Conservation (phyloP, 1,140 invertebrate genomes). For the Bombus difficillimus region DNA sequence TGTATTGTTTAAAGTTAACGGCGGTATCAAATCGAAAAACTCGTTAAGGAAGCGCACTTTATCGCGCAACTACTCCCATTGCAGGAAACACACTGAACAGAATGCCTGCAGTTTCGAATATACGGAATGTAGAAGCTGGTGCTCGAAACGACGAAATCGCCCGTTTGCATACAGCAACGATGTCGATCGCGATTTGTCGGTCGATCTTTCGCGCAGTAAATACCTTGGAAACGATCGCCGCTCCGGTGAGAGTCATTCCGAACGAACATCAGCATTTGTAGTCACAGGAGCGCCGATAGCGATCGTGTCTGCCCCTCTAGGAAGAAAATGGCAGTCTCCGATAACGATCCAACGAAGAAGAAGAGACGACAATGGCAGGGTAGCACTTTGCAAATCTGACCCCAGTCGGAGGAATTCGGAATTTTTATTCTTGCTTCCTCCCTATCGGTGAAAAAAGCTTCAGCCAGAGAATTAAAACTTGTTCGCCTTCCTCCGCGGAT, state of each 20-base stretch:
- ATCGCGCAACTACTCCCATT: not conserved
- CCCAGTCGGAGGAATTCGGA: not conserved
- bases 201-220: slow-evolving; percentile 36
- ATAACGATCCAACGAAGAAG: slow-evolving; percentile 50
- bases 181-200: slow-evolving; percentile 24
- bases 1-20: not conserved
- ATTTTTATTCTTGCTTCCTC: slow-evolving; percentile 30
- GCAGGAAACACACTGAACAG: not conserved
- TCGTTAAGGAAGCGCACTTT: not conserved
- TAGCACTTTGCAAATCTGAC: slow-evolving; percentile 59
- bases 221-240: slow-evolving; percentile 43
- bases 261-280: slow-evolving; percentile 47
- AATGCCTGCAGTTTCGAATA: not conserved
- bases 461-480: slow-evolving; percentile 25
- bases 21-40: not conserved
- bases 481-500: not conserved
- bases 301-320: slow-evolving; percentile 24
- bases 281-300: slow-evolving; percentile 42
- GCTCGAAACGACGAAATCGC: not conserved
- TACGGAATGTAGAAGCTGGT: not conserved
- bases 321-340: slow-evolving; percentile 36
- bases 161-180: slow-evolving; percentile 9
- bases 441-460: not conserved
- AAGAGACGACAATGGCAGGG: slow-evolving; percentile 15
- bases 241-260: slow-evolving; percentile 26